phyloP scores from a whole-genome alignment of 2,797 vertebrate genomes.

The Melopsittacus undulatus region DNA sequence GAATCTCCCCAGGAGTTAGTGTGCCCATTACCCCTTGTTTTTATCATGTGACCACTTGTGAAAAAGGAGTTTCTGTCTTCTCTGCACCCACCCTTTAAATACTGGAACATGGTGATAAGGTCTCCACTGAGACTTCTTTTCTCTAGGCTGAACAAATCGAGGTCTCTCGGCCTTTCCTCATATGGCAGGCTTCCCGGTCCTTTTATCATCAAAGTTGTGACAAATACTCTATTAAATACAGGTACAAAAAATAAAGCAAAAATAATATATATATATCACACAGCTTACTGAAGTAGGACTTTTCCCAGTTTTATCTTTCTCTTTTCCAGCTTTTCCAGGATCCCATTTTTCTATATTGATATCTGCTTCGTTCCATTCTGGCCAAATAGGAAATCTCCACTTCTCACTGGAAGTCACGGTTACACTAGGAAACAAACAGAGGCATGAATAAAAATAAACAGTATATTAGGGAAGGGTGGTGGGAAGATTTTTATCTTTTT shows the following conservation, averaged over 20 bases:
- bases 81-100: not conserved
- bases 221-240: not conserved
- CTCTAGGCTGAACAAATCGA: not conserved
- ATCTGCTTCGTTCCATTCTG: slow-evolving; percentile 92
- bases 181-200: not conserved
- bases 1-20: not conserved
- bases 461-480: not conserved
- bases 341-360: slow-evolving; percentile 92
- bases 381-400: slow-evolving; percentile 83
- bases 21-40: not conserved
- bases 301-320: slow-evolving; percentile 80
- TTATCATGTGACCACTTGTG: not conserved
- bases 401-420: slow-evolving; percentile 52
- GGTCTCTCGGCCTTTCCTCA: not conserved
- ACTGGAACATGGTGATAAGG: not conserved
- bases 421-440: slow-evolving; percentile 58
- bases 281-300: slow-evolving; percentile 79
- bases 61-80: not conserved
- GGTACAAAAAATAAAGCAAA: not conserved
- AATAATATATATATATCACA: not conserved
- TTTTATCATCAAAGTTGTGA: not conserved
- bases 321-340: slow-evolving; percentile 77
- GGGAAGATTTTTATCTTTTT: not conserved
- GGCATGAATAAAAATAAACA: not conserved
- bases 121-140: not conserved